These are phyloP conservation scores for Taurulus bubalis DNA, from an alignment of 2,113 vertebrate genomes.

Conservation along the genomic window DNA sequence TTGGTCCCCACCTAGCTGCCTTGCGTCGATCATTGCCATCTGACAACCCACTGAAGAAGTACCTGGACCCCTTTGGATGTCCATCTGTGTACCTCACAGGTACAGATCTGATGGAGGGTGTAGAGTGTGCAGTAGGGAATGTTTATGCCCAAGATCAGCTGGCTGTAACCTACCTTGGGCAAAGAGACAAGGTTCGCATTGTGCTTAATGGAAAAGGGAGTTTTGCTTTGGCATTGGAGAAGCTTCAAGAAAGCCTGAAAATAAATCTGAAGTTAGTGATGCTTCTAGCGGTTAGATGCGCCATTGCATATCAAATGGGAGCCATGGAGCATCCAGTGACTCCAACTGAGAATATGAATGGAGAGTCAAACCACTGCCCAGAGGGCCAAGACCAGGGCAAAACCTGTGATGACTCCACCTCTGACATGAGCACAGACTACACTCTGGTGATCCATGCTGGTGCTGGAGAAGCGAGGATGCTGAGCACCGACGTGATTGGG, in stretches of 20 bases:
- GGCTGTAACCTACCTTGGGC: conserved; percentile 84
- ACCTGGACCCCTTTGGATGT: conserved; percentile 81
- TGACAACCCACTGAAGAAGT: conserved; percentile 80
- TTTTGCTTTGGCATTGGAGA: conserved; percentile 73
- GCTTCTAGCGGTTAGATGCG: conserved; percentile 82
- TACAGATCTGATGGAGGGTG: conserved; percentile 80
- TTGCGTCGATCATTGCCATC: conserved; percentile 75
- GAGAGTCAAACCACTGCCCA: conserved; percentile 16
- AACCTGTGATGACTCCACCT: neutral
- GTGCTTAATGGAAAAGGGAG: conserved; percentile 83
- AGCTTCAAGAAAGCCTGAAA: conserved; percentile 75
- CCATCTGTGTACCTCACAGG: conserved; percentile 86
- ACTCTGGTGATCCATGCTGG: conserved; percentile 85
- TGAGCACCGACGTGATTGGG: conserved; percentile 71
- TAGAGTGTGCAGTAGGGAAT: conserved; percentile 84
- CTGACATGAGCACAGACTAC: conserved; percentile 58
- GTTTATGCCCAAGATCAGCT: conserved; percentile 85
- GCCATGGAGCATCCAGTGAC: conserved; percentile 76
- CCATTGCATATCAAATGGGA: conserved; percentile 83
- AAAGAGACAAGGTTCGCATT: conserved; percentile 78
- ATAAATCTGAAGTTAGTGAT: conserved; percentile 78
- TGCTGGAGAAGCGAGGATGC: conserved; percentile 82
- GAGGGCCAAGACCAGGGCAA: conserved; percentile 30
- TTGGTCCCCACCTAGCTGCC: conserved; percentile 84
- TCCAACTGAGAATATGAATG: conserved; percentile 57